Conservation (phyloP, 1,140 invertebrate species). For the Ladona fulva region DNA sequence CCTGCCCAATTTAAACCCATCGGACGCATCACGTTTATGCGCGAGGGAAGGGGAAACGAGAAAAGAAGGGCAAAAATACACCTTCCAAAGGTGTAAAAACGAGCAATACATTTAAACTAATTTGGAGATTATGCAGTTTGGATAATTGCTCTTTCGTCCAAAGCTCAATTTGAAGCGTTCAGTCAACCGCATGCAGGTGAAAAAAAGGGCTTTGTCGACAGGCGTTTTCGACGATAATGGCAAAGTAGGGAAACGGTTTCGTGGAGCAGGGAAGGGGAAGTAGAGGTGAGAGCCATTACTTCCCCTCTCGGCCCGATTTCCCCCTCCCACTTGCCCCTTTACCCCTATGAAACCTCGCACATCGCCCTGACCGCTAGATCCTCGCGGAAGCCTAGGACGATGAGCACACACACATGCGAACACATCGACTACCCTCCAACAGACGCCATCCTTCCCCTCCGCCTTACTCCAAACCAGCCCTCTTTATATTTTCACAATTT, state of each 20-base stretch:
- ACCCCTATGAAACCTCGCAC: too few relatives aligned
- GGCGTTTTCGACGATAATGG: not conserved
- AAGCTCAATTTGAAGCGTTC: not conserved
- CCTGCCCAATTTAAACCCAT: not conserved
- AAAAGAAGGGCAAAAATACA: not conserved
- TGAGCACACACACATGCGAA: too few relatives aligned
- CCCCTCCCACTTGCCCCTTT: not conserved
- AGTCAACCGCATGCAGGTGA: constrained; percentile 4
- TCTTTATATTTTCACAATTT: too few relatives aligned
- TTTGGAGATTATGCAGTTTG: constrained; percentile 9
- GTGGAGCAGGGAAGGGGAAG: too few relatives aligned
- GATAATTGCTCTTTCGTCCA: not conserved
- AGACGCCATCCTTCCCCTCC: too few relatives aligned
- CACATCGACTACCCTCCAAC: too few relatives aligned
- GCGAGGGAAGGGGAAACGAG: not conserved
- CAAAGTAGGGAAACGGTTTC: not conserved
- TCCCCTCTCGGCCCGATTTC: not conserved
- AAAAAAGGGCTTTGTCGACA: not conserved
- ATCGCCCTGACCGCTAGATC: too few relatives aligned
- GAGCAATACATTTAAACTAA: constrained; percentile 3
- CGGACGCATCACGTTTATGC: not conserved
- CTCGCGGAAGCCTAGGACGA: too few relatives aligned
- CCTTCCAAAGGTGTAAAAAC: not conserved
- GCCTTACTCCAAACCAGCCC: too few relatives aligned
- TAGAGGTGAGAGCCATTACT: not conserved